phyloP scores from a whole-genome alignment of 2,888 invertebrate genomes.

The Isotomurus palustris region DNA sequence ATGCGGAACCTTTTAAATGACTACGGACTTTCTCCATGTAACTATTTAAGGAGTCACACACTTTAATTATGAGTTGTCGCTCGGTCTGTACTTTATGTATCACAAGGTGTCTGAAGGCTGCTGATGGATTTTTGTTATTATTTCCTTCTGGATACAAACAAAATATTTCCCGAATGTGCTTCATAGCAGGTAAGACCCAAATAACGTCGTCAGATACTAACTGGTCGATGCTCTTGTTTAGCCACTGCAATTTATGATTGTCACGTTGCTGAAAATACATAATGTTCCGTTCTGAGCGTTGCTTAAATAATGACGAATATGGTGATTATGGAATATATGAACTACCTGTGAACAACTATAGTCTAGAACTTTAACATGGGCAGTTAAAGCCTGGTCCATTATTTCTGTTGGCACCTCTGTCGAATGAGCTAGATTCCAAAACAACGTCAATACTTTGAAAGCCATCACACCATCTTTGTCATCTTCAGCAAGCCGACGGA shows the following conservation, averaged over 20 bases:
- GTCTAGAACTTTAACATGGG: conserved; percentile 94
- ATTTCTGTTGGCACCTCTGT: conserved; percentile 95
- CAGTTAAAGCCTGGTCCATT: conserved; percentile 90
- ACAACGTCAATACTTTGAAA: conserved; percentile 86
- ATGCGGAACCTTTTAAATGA: conserved; percentile 55
- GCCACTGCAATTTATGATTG: conserved; percentile 90
- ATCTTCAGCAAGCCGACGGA: conserved; percentile 90
- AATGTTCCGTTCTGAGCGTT: no score
- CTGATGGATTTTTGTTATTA: conserved; percentile 49
- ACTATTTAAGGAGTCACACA: conserved; percentile 41
- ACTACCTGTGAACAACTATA: conserved; percentile 86
- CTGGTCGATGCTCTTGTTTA: conserved; percentile 94
- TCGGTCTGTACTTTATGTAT: conserved; percentile 42
- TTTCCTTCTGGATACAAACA: conserved; percentile 80
- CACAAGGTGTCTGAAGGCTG: conserved; percentile 36
- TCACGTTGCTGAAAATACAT: conserved; percentile 68
- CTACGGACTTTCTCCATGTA: conserved; percentile 84
- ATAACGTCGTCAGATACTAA: conserved; percentile 68
- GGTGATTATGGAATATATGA: no score
- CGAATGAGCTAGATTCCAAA: conserved; percentile 95
- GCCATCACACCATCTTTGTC: conserved; percentile 99
- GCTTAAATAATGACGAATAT: no score
- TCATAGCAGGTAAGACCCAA: conserved; percentile 91
- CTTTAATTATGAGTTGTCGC: conserved; percentile 42
- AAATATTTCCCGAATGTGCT: conserved; percentile 93